Percentiles rank a stretch among this genome's conserved stretches.
phyloP scores from a whole-genome alignment of 2,888 invertebrate species.

The Abrostola triplasia region DNA sequence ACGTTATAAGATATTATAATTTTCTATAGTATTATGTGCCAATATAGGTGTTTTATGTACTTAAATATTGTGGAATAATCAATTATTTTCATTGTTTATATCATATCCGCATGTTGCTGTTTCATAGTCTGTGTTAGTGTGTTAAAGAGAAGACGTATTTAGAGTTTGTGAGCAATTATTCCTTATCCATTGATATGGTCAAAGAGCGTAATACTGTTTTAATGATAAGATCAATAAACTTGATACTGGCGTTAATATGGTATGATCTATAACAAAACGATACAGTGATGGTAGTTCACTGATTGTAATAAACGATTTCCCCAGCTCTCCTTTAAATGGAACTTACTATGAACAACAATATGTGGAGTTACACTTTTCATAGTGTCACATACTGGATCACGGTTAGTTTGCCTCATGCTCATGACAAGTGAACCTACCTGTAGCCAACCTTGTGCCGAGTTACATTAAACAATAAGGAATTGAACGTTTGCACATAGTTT shows the following conservation, averaged over 20 bases:
- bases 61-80: constrained; percentile 32
- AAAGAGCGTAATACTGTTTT: no score
- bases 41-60: constrained; percentile 48
- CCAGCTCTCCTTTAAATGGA: background rate
- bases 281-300: no score
- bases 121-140: background rate
- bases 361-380: background rate
- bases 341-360: background rate
- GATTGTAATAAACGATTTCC: no score
- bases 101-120: constrained; percentile 9
- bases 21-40: constrained; percentile 52
- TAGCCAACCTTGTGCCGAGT: constrained; percentile 13
- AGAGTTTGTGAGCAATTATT: no score
- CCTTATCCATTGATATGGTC: no score
- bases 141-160: no score
- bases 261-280: no score
- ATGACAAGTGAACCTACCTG: background rate
- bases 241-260: no score
- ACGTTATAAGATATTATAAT: constrained; percentile 55
- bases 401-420: background rate
- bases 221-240: no score
- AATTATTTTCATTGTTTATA: constrained; percentile 1
- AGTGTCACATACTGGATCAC: background rate
- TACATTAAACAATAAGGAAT: constrained; percentile 18
- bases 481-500: constrained; percentile 30